phyloP scores from a whole-genome alignment of 2,888 invertebrate species.

The Magallana nippona region DNA sequence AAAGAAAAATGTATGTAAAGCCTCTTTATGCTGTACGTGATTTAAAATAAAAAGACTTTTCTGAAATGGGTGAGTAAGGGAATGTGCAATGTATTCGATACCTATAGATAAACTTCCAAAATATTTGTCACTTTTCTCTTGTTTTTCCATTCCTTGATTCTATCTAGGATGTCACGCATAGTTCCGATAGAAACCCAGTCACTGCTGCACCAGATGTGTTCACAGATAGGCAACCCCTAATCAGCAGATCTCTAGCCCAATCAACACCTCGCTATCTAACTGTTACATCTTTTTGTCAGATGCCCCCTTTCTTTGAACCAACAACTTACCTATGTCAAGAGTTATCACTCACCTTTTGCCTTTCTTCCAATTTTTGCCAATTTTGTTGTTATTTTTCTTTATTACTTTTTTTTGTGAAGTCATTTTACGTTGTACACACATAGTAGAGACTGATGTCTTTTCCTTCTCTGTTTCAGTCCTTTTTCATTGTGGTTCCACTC shows the following conservation, averaged over 20 bases:
- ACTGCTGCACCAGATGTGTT: too few species aligned
- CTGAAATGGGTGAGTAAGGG: neutral
- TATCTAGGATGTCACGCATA: conserved; percentile 14
- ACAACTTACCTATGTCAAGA: neutral
- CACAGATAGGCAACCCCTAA: too few species aligned
- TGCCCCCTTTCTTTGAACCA: neutral
- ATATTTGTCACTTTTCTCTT: conserved; percentile 19
- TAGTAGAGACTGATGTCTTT: too few species aligned
- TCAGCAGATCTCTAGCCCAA: neutral
- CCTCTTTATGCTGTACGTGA: too few species aligned
- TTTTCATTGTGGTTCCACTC: too few species aligned
- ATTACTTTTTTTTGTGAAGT: neutral
- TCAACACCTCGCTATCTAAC: neutral
- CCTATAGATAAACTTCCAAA: neutral
- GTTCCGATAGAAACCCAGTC: too few species aligned
- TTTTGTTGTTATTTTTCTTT: neutral
- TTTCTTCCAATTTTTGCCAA: neutral
- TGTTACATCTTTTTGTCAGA: neutral
- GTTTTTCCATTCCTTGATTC: too few species aligned
- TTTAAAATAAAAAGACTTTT: too few species aligned
- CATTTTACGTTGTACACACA: neutral
- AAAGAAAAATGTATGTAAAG: too few species aligned
- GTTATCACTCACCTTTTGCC: neutral
- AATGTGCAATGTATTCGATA: neutral
- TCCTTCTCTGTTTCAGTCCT: too few species aligned